Base-by-base conservation (phyloP, 2,888 invertebrate species). In the Cetonia aurata region DNA sequence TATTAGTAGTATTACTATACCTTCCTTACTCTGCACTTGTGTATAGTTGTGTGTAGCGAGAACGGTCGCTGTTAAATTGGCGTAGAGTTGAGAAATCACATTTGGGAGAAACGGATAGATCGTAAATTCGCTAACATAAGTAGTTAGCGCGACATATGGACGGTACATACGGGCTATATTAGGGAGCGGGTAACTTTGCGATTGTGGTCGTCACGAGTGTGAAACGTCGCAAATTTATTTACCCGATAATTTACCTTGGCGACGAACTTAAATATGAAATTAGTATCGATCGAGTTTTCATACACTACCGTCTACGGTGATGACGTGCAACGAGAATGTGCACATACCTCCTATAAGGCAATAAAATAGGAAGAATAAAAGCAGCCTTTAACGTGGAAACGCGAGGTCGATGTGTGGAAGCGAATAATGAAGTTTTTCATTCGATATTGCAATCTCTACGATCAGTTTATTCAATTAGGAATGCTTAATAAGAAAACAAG, bases 121-220 rank as follows among this genome's bases (percentile, higher is more conserved):
- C 60, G 42, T 59, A 59, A 59, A 59, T 59, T 41, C 19, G 37
- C 37, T 37, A 59, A 59, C 60, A 59, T 59, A 59, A 59, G 60
- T 59, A 59, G 60, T 73, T 73, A 69, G 71, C 71, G 69, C 73
- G 67, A 71, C 71, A 71, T 71, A 71, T 71, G 73, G 73, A 71
- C 72, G 70, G 53, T 72, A 70, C 70, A 66, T 67, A 25, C 25
- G 25, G 71, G 73, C 71, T 69, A 73, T 73, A 73, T 71, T 60
- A 71, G 46, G 60, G 69, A 65, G 59, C 50, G 66, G 69, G 57
- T 62, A 73, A 71, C 70, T 73, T 73, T 71, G 69, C 71, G 69
- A 71, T 41, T 59, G 60, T 37, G 60, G 60, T n/a, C 60, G 42
- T 37, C 17, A 59, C 44, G 44, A 44, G 44, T 44, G 44, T 44